Base-by-base conservation (phyloP, 2,888 invertebrate genomes). In the Drosophila rellima region DNA sequence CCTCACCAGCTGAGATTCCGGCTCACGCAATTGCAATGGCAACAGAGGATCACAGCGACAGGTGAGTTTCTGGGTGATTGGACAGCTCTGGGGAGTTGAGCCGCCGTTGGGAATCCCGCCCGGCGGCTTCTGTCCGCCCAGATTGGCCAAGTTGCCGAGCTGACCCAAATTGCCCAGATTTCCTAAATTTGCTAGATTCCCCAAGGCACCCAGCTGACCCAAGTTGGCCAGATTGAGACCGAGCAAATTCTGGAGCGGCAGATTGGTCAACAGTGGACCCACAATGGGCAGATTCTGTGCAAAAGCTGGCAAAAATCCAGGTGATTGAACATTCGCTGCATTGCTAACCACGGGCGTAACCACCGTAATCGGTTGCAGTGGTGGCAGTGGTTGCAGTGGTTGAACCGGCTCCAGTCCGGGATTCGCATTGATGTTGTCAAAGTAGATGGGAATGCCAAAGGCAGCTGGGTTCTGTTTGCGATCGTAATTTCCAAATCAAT, bases 41-140 rank as follows among this genome's bases (percentile, higher is more conserved):
- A 82, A 0, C 20, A 84, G n/a, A 0, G 83, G 72, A 39, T 91
- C 89, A 20, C 90, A 90, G 64, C 90, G 90, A 23, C 90, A 90
- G 29, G 48, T 79, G 2, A 88, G 80, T 29, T 69, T 83, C 62
- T 91, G 91, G 48, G 74, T 70, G 0, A 80, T 5, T 0, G 88
- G 77, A 33, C 91, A 90, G 0, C 75, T 17, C 8, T 74, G 74
- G 0, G 68, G 29, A 3, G 69, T 17, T 6, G 66, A 5, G 23
- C 63, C 23, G 26, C 18, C 39, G n/a, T n/a, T n/a, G n/a, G n/a
- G n/a, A n/a, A n/a, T n/a, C n/a, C n/a, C n/a, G 26, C 18, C 39
- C 4, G 72, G 55, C 0, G 81, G 82, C n/a, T 69, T 69, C 17
- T 20, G 1, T 4, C 39, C 42, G 1, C 48, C 79, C 31, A 72